Base-by-base conservation (phyloP, 2,797 vertebrate species). In the Rallus crepitans region DNA sequence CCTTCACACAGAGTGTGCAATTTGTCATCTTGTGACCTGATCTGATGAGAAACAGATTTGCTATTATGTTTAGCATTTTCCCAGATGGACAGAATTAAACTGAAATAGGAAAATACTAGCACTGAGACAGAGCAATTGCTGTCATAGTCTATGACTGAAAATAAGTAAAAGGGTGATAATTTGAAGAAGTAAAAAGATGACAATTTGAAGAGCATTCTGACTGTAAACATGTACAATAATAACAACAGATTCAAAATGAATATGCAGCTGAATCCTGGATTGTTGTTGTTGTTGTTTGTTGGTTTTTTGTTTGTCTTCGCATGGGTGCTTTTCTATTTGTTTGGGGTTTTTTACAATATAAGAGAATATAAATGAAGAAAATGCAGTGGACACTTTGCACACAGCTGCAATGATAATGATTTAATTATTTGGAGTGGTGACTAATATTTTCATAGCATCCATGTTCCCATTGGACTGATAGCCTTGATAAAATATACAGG, bases 31-130 rank as follows among this genome's bases (percentile, higher is more conserved):
- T 55, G 28, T 81, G 79, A 78, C 59, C 57, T 76, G 37, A 69
- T 85, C 33, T 86, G 76, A 81, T 66, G 47, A 88, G 76, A 72
- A 81, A 45, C 69, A 87, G 57, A 57, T 92, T 89, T 93, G 31
- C 55, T 88, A 7, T 76, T 78, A 52, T 55, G 57, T 82, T 83
- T 56, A 84, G 25, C 23, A 9, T 50, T 72, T 87, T 88, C 55
- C 69, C 66, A 85, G 56, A 57, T 48, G 24, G 55, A 37, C 28
- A 83, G 21, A 87, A 73, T 85, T 89, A 85, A 86, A 89, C 13
- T 57, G 11, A 65, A 88, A 53, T 16, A 75, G 47, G 30, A 75
- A 80, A 53, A 64, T 82, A 55, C 20, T 87, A 25, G 18, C 47
- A 21, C 35, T 61, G 55, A 91, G 40, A 57, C 6, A 21, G 3